Percentiles rank a stretch among this genome's conserved stretches.
phyloP scores from a whole-genome alignment of 2,113 vertebrate species.

The Camelus dromedarius region DNA sequence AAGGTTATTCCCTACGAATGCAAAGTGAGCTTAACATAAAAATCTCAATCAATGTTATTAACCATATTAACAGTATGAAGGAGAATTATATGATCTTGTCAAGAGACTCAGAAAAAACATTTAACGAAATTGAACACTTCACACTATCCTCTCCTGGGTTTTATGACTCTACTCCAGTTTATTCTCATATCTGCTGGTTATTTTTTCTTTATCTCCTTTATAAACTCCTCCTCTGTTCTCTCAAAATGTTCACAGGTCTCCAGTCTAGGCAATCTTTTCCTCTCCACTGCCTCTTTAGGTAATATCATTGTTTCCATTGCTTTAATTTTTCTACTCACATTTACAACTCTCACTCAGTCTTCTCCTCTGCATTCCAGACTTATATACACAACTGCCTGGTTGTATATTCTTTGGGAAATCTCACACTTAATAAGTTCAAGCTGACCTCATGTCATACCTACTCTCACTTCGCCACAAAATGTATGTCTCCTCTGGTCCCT shows the following conservation, averaged over 20 bases:
- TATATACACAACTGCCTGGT: background rate
- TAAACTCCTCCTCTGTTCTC: background rate
- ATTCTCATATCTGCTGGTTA: background rate
- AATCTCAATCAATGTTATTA: too few species aligned
- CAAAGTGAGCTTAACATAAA: background rate
- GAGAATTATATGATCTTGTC: background rate
- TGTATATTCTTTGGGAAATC: background rate
- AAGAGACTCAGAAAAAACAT: background rate
- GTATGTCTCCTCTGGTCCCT: background rate
- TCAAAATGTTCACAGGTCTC: background rate
- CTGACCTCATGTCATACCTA: background rate
- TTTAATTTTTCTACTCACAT: background rate
- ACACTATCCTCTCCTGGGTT: background rate
- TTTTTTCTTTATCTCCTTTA: background rate
- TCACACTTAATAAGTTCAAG: background rate
- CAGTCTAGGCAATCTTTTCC: background rate
- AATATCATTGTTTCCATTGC: background rate
- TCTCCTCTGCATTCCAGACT: background rate
- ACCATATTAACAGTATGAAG: background rate
- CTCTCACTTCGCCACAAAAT: background rate
- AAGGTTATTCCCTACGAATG: background rate
- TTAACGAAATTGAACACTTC: background rate
- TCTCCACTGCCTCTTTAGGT: background rate
- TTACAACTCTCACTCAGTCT: background rate
- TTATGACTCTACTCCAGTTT: background rate